Percentiles rank a stretch among this genome's conserved stretches.
These are phyloP conservation scores for Steinernema khuongi DNA, from an alignment of 1,140 invertebrate species.

Conservation along the genomic window DNA sequence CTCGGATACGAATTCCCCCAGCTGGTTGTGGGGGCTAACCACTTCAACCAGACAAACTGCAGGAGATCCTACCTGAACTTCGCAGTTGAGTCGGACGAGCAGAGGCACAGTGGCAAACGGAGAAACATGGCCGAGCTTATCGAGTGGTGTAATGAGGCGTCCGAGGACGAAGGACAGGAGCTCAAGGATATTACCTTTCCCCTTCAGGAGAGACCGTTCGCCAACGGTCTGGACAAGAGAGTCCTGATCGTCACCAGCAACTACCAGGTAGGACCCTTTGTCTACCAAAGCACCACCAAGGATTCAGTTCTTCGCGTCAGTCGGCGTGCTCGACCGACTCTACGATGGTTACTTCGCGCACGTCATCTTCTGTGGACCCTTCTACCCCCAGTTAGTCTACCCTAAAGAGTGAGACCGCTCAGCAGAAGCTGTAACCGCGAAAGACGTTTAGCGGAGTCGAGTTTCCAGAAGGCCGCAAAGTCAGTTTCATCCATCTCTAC, in stretches of 20 bases:
- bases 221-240: background rate
- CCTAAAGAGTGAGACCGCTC: background rate
- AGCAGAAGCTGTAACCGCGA: background rate
- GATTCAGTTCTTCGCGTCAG: background rate
- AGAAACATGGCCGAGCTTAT: background rate
- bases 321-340: background rate
- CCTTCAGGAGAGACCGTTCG: background rate
- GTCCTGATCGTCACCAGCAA: background rate
- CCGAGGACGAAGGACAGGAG: background rate
- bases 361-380: background rate
- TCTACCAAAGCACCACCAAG: background rate
- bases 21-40: background rate
- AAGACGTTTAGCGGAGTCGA: background rate
- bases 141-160: background rate
- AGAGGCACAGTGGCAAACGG: background rate
- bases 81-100: background rate
- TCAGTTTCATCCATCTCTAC: constrained; percentile 3
- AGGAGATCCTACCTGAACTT: background rate
- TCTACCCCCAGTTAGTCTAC: background rate
- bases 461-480: background rate
- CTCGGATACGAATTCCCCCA: background rate
- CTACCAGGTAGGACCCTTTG: background rate
- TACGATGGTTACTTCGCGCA: constrained; percentile 5
- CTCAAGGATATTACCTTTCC: background rate
- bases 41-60: background rate